Base-by-base conservation (phyloP, 2,888 invertebrate genomes). In the Rhopalosiphum nymphaeae region DNA sequence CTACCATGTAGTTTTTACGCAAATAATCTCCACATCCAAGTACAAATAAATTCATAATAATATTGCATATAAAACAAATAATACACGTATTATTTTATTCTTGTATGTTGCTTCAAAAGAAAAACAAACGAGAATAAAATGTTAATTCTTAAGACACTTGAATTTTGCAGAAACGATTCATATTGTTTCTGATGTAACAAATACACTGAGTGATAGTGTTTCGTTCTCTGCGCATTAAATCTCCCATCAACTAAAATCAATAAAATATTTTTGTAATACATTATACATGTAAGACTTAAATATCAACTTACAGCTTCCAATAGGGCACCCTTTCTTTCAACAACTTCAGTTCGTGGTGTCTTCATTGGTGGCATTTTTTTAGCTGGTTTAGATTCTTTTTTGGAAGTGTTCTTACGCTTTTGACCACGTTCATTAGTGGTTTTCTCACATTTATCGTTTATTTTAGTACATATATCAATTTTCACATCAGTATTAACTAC, bases 171-270 rank as follows among this genome's bases (percentile, higher is more conserved):
- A 94, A 94, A 21, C 86, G 86, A 44, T 94, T 61, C 94, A 94
- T 94, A 16, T 94, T 94, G 10, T 85, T 94, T 61, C 94, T 86
- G 26, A 94, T 91, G 42, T 67, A 94, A 91, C 94, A 94, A 91
- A 94, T 94, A 67, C 94, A 94, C n/a, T 94, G 94, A 42, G 94
- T 94, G 7, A 94, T 94, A 42, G 94, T n/a, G 61, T 94, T 94
- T 49, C 94, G 57, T 91, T 94, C 94, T 25, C 86, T 86, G 36
- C 94, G 90, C 91, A 94, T 94, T 86, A 94, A 86, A 67, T 94
- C 85, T 67, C 94, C 94, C 67, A 94, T 94, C 61, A 94, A 67
- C 94, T 94, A 86, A 93, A 91, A 94, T 67, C 11, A 86, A 5
- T 86, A 53, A 84, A 46, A 94, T 57, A 84, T 56, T 91, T 86